Conservation (phyloP, 2,888 invertebrate genomes). For the Cotesia congregata region DNA sequence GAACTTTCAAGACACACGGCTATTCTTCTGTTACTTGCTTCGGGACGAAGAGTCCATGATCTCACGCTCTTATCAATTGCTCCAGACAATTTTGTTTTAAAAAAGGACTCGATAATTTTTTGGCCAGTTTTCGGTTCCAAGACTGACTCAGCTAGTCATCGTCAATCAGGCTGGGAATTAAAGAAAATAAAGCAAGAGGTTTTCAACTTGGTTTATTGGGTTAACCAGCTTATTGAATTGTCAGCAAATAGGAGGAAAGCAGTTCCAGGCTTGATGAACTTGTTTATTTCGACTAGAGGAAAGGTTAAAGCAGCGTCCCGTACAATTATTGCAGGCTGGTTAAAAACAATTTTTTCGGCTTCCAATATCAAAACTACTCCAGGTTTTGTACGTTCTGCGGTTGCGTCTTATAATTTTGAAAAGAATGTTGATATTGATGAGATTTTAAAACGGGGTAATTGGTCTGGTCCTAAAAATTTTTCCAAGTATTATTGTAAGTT, state of each 20-base stretch:
- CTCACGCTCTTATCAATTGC: conserved; percentile 30
- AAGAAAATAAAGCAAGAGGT: background rate
- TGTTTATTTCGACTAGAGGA: conserved; percentile 33
- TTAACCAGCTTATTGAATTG: background rate
- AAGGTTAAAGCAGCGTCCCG: conserved; percentile 33
- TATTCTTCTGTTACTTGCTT: conserved; percentile 18
- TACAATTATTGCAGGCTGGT: conserved; percentile 34
- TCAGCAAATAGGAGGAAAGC: conserved; percentile 4
- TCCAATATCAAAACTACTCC: conserved; percentile 9
- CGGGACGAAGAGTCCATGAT: conserved; percentile 32
- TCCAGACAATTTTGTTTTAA: conserved; percentile 20
- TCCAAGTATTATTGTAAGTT: conserved; percentile 26
- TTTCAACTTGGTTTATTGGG: conserved; percentile 11
- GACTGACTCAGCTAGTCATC: conserved; percentile 9
- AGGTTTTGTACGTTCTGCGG: conserved; percentile 28
- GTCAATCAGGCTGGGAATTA: conserved; percentile 29
- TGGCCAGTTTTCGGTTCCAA: conserved; percentile 34
- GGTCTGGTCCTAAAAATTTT: conserved; percentile 17
- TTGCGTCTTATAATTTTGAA: conserved; percentile 29
- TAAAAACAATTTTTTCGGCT: conserved; percentile 4
- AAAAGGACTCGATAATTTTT: background rate
- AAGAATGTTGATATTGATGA: conserved; percentile 15
- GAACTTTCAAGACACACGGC: conserved; percentile 27
- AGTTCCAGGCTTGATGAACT: background rate
- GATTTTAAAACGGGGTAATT: conserved; percentile 17